Evolutionary conservation across 2,888 invertebrate species (phyloP), one percentile per base, ranked within the genome.

Genomic region (Macrophya annulata): DNA sequence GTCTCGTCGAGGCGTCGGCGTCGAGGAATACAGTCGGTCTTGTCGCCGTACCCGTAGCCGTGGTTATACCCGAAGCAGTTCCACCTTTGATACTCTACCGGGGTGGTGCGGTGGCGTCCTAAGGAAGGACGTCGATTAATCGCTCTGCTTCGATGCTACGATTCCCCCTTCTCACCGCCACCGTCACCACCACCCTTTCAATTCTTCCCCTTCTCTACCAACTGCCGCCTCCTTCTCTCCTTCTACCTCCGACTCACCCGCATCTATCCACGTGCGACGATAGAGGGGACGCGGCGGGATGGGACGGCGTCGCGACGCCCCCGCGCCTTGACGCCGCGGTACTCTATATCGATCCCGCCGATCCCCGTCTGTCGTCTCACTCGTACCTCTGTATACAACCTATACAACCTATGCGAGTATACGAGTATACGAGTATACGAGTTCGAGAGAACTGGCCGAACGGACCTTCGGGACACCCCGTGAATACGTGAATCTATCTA

Each of bases 311-410:
- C 83, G 83, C 83, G 83, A 65, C 83, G 71, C 71, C 71, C 83
- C 68, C 83, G 68, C 83, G 71, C 83, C 68, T 83, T 68, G 45
- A 65, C 68, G 65, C 83, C 83, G 48, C 65, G 68, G 83, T 83
- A 83, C 68, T 83, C 83, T 65, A 83, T 71, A 71, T 83, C 83
- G 83, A 83, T 83, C 83, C 68, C 84, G 85, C 72, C 82, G 84
- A 86, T 84, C 85, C 84, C 85, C 85, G 40, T 55, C 82, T 48
- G 45, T 59, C 81, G 45, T 79, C 84, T 59, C 82, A 17, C 74
- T 48, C 82, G 68, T 37, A 40, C 48, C 65, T 43, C 82, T 43
- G 25, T 51, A 48, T 43, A 59, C 55, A 59, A 43, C 82, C 51
- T 82, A 59, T 65, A 48, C 74, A 12, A 6, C n/a, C n/a, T n/a